phyloP scores from a whole-genome alignment of 2,888 invertebrate species.

The Polydrusus tereticollis region DNA sequence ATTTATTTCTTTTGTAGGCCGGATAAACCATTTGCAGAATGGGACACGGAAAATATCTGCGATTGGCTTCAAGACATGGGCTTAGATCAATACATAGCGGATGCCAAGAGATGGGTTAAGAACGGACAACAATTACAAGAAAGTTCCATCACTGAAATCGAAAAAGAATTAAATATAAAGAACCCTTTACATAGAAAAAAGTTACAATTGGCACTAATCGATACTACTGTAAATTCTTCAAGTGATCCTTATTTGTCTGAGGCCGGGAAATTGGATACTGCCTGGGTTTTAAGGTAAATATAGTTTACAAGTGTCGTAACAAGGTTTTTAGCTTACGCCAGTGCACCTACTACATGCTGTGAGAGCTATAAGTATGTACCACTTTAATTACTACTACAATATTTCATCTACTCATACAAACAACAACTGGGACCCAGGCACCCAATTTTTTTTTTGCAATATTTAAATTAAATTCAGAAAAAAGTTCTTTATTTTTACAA shows the following conservation, averaged over 20 bases:
- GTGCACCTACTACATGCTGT: too few relatives aligned
- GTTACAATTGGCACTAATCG: slow-evolving; percentile 81
- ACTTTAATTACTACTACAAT: too few relatives aligned
- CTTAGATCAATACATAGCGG: slow-evolving; percentile 82
- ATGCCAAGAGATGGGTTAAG: slow-evolving; percentile 87
- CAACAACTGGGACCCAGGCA: too few relatives aligned
- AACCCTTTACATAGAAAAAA: slow-evolving; percentile 93
- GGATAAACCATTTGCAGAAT: slow-evolving; percentile 81
- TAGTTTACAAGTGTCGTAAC: too few relatives aligned
- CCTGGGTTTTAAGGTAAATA: slow-evolving; percentile 75
- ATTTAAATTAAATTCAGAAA: too few relatives aligned
- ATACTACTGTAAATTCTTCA: slow-evolving; percentile 67
- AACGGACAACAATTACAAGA: slow-evolving; percentile 84
- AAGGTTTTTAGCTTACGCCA: too few relatives aligned
- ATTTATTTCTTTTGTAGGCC: slow-evolving; percentile 68
- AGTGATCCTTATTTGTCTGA: slow-evolving; percentile 46
- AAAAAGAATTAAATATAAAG: slow-evolving; percentile 89
- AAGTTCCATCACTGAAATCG: slow-evolving; percentile 84
- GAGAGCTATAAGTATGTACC: too few relatives aligned
- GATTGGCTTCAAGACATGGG: slow-evolving; percentile 86
- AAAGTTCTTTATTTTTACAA: too few relatives aligned
- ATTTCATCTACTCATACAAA: too few relatives aligned
- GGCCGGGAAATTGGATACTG: slow-evolving; percentile 74
- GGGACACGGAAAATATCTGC: slow-evolving; percentile 85
- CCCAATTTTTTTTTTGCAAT: too few relatives aligned